phyloP scores from a whole-genome alignment of 1,140 invertebrate genomes.

The Trichonephila clavata region DNA sequence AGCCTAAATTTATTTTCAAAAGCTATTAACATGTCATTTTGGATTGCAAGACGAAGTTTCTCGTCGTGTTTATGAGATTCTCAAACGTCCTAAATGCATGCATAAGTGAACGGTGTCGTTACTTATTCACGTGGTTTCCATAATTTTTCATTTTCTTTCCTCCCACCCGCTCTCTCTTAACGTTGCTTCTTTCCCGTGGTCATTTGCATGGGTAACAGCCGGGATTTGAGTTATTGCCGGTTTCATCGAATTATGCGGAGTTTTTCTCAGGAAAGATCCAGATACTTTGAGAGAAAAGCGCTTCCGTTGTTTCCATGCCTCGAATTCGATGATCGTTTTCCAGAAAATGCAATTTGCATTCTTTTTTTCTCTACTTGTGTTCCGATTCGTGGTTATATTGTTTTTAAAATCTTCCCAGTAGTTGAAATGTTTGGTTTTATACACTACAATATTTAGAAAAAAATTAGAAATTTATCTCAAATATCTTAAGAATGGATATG shows the following conservation, averaged over 20 bases:
- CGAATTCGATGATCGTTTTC: background rate
- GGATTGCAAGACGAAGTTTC: conserved; percentile 58
- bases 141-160: conserved; percentile 63
- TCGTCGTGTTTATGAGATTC: conserved; percentile 67
- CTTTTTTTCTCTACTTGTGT: background rate
- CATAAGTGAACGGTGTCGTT: conserved; percentile 70
- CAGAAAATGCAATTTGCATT: background rate
- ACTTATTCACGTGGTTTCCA: conserved; percentile 69
- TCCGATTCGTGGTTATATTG: too few species aligned
- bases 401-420: too few species aligned
- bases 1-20: conserved; percentile 73
- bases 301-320: background rate
- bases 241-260: conserved; percentile 46
- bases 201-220: conserved; percentile 68
- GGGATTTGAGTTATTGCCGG: conserved; percentile 66
- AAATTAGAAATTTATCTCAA: too few species aligned
- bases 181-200: background rate
- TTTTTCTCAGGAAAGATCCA: background rate
- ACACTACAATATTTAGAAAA: too few species aligned
- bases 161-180: background rate
- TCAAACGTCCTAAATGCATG: conserved; percentile 72
- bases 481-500: too few species aligned
- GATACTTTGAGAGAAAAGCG: conserved; percentile 8
- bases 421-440: too few species aligned
- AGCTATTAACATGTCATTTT: conserved; percentile 74